Conservation (phyloP, 2,888 invertebrate genomes). For the Capitulum mitella region DNA sequence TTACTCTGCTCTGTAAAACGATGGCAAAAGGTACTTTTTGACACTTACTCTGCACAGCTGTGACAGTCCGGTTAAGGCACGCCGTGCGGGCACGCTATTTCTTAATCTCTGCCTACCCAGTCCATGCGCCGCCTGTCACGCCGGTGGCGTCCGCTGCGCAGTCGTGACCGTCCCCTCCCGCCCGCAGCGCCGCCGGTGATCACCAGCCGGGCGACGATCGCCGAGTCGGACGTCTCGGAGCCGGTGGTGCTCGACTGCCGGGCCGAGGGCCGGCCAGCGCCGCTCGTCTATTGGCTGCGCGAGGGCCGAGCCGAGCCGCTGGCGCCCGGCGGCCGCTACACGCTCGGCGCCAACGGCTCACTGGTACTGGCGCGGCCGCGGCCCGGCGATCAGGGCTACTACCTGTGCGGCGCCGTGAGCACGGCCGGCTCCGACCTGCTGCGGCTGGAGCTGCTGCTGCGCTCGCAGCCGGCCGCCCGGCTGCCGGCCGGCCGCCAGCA, state of each 20-base stretch:
- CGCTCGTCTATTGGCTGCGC: conserved; percentile 17
- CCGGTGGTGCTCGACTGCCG: conserved; percentile 16
- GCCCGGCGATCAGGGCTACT: conserved; percentile 27
- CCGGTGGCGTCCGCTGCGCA: too few relatives aligned
- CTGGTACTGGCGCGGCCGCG: conserved; percentile 23
- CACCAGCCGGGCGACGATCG: neutral
- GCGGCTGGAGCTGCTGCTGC: conserved; percentile 18
- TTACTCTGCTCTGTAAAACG: too few relatives aligned
- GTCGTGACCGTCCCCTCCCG: too few relatives aligned
- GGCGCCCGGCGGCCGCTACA: neutral
- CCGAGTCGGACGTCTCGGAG: conserved; percentile 17
- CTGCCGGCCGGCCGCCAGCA: neutral
- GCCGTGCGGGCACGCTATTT: too few relatives aligned
- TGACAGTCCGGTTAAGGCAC: too few relatives aligned
- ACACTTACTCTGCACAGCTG: too few relatives aligned
- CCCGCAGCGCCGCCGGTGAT: conserved; percentile 9
- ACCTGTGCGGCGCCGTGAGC: conserved; percentile 25
- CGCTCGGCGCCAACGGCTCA: conserved; percentile 15
- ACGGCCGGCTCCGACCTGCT: conserved; percentile 18
- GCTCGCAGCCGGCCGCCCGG: conserved; percentile 12
- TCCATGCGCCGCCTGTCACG: too few relatives aligned
- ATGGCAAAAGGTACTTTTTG: too few relatives aligned
- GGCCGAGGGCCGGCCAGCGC: conserved; percentile 5
- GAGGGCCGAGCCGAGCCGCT: conserved; percentile 15
- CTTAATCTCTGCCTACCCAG: too few relatives aligned